Percentiles rank a stretch among this genome's conserved stretches.
Evolutionary conservation across 2,797 vertebrate species (phyloP).

Genomic region (Hydrocynus forskahlii): DNA sequence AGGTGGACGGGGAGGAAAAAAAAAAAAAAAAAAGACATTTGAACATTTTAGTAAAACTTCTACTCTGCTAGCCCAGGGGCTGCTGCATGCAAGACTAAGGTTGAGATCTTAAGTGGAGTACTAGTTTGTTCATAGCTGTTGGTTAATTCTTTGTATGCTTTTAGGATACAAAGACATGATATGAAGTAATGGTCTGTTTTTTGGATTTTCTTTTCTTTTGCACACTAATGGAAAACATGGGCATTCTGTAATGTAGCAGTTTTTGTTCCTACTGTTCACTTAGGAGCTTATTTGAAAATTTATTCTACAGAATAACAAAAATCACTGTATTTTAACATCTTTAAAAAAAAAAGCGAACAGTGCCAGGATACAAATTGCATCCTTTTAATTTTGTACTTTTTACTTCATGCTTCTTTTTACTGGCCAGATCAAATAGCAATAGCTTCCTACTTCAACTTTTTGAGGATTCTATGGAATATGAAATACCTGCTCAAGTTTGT

Average conservation of each 20-base stretch:
- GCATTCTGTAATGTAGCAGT: slow-evolving; percentile 76
- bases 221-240: slow-evolving; percentile 29
- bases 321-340: slow-evolving; percentile 28
- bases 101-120: slow-evolving; percentile 57
- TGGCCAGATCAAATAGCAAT: slow-evolving; percentile 44
- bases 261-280: slow-evolving; percentile 39
- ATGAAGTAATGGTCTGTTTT: not conserved
- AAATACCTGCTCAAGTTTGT: slow-evolving; percentile 30
- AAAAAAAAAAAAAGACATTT: slow-evolving; percentile 38
- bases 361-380: slow-evolving; percentile 66
- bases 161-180: not conserved
- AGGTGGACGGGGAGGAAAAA: slow-evolving; percentile 41
- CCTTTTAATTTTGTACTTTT: slow-evolving; percentile 62
- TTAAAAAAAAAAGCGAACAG: slow-evolving; percentile 42
- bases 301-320: slow-evolving; percentile 5
- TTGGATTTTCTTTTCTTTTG: not conserved
- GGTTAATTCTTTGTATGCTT: not conserved
- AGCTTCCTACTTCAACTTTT: slow-evolving; percentile 38
- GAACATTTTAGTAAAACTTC: slow-evolving; percentile 64
- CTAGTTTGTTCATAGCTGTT: slow-evolving; percentile 51
- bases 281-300: slow-evolving; percentile 6
- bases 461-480: slow-evolving; percentile 52
- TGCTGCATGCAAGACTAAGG: slow-evolving; percentile 54
- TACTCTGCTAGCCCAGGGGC: slow-evolving; percentile 63
- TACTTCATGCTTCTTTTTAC: slow-evolving; percentile 67